A percentile compares a stretch with the other conserved stretches of the same genome.
These are phyloP conservation scores for Tigriopus japonicus DNA, from an alignment of 1,140 invertebrate genomes.

Conservation along the genomic window DNA sequence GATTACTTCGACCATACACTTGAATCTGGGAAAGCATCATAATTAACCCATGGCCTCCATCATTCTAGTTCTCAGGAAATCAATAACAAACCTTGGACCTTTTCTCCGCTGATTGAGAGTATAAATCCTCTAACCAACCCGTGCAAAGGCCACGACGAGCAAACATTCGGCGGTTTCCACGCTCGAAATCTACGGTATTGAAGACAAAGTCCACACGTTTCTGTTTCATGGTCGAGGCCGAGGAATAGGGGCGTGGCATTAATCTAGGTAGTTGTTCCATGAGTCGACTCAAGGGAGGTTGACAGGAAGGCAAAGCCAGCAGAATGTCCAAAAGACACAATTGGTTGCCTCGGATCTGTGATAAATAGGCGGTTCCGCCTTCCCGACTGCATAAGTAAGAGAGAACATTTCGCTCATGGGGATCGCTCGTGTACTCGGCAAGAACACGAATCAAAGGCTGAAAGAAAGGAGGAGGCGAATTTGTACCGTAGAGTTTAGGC, in stretches of 20 bases:
- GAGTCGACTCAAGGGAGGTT: constrained; percentile 40
- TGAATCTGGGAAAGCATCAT: constrained; percentile 26
- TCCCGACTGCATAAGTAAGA: constrained; percentile 41
- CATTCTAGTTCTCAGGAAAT: too few species aligned
- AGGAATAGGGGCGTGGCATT: constrained; percentile 55
- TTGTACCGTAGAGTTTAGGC: background rate
- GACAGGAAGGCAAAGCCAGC: constrained; percentile 37
- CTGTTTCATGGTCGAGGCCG: constrained; percentile 40
- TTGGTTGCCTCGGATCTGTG: constrained; percentile 36
- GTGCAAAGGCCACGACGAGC: constrained; percentile 42
- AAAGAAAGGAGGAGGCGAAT: background rate
- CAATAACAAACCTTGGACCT: background rate
- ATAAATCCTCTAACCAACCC: constrained; percentile 32
- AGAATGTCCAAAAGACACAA: constrained; percentile 44
- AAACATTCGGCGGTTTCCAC: constrained; percentile 24
- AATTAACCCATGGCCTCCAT: too few species aligned
- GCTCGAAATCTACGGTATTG: constrained; percentile 35
- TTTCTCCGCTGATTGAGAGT: background rate
- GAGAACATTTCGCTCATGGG: constrained; percentile 38
- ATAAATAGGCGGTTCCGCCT: constrained; percentile 38
- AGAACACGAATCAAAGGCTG: background rate
- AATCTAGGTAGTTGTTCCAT: constrained; percentile 51
- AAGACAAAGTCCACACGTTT: constrained; percentile 42
- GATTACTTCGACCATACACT: constrained; percentile 42
- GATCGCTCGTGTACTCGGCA: constrained; percentile 22